A percentile compares a stretch with the other conserved stretches of the same genome.
Evolutionary conservation across 2,113 vertebrate species (phyloP).

Genomic region (Lamprotornis superbus): DNA sequence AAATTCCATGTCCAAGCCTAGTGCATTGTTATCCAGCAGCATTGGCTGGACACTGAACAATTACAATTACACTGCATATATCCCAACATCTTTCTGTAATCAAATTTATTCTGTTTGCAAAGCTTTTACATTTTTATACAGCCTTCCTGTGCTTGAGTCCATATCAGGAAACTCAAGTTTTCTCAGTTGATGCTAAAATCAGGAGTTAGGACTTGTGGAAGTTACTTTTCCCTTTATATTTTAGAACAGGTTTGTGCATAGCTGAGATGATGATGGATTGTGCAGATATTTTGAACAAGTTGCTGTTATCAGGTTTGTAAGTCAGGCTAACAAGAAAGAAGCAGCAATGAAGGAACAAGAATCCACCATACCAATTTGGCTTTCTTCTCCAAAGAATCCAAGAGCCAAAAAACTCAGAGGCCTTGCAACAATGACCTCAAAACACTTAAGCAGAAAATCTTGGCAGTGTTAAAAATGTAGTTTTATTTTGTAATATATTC

Average conservation of each 20-base stretch:
- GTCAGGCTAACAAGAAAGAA: neutral
- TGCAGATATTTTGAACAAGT: neutral
- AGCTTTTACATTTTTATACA: neutral
- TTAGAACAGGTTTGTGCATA: neutral
- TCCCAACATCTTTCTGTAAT: neutral
- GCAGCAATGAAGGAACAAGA: neutral
- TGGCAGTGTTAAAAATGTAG: neutral
- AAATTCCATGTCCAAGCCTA: neutral
- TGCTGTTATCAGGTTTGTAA: neutral
- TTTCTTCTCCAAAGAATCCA: neutral
- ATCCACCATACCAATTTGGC: neutral
- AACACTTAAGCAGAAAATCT: neutral
- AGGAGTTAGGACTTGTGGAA: neutral
- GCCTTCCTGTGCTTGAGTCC: fast-evolving
- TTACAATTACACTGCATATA: fast-evolving
- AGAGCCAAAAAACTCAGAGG: neutral
- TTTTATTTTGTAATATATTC: neutral
- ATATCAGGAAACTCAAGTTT: neutral
- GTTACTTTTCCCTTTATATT: neutral
- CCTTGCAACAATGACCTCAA: neutral
- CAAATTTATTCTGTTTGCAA: neutral
- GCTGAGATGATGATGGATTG: neutral
- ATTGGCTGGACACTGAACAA: neutral
- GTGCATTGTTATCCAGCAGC: neutral
- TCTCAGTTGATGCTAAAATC: neutral